These are phyloP conservation scores for Tetragonula carbonaria DNA, from an alignment of 2,888 invertebrate species.

Conservation along the genomic window DNA sequence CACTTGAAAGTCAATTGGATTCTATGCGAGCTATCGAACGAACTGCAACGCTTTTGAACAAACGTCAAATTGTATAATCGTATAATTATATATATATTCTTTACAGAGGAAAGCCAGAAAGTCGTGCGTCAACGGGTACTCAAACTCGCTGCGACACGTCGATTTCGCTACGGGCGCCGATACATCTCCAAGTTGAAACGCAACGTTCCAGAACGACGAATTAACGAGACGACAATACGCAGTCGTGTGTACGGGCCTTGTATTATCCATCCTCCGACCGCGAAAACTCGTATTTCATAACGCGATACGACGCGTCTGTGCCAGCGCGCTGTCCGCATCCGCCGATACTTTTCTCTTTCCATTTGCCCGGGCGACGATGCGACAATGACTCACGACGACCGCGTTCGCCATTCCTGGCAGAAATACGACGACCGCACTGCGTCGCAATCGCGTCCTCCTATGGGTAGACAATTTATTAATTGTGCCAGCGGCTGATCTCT, in stretches of 20 bases:
- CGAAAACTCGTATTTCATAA: slow-evolving; percentile 59
- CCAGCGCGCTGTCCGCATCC: slow-evolving; percentile 22
- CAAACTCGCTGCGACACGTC: not conserved
- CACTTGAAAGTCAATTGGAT: too few relatives aligned
- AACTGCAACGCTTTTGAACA: too few relatives aligned
- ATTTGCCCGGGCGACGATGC: slow-evolving; percentile 41
- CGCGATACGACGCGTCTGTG: slow-evolving; percentile 42
- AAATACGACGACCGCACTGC: slow-evolving; percentile 50
- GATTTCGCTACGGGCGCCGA: not conserved
- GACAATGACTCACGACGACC: slow-evolving; percentile 75
- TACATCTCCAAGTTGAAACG: not conserved
- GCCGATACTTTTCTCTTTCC: slow-evolving; percentile 49
- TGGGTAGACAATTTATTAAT: slow-evolving; percentile 74
- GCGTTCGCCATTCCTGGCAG: slow-evolving; percentile 75
- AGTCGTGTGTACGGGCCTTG: not conserved
- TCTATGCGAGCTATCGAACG: too few relatives aligned
- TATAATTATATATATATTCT: too few relatives aligned
- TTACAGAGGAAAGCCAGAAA: too few relatives aligned
- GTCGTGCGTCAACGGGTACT: too few relatives aligned
- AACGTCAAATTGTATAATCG: too few relatives aligned
- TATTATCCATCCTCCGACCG: slow-evolving; percentile 38
- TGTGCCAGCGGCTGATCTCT: slow-evolving; percentile 54
- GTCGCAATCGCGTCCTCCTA: slow-evolving; percentile 58
- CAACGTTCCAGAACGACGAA: slow-evolving; percentile 12
- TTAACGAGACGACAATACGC: slow-evolving; percentile 22